These are phyloP conservation scores for Pungitius pungitius DNA, from an alignment of 2,113 vertebrate genomes.

Conservation along the genomic window DNA sequence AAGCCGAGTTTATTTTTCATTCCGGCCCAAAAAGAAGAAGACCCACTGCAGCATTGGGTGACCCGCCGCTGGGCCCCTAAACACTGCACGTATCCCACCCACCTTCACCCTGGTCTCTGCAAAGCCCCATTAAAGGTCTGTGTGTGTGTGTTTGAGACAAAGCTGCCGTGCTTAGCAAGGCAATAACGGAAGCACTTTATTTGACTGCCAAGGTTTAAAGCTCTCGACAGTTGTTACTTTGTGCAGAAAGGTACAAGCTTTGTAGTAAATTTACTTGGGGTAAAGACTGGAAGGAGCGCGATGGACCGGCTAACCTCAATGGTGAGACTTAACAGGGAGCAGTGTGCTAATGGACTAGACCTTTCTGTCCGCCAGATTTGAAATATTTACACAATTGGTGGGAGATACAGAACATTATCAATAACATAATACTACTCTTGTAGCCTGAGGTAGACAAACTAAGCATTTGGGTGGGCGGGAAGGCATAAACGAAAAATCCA, in stretches of 20 bases:
- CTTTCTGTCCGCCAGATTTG: neutral
- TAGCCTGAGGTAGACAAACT: neutral
- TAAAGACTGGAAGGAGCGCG: neutral
- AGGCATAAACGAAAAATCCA: neutral
- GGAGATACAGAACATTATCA: neutral
- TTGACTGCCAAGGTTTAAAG: constrained; percentile 36
- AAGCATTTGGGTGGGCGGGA: neutral
- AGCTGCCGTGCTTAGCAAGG: constrained; percentile 24
- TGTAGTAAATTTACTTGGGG: constrained; percentile 9
- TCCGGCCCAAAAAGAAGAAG: constrained; percentile 3
- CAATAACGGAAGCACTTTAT: constrained; percentile 46
- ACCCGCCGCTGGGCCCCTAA: neutral
- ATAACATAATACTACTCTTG: neutral
- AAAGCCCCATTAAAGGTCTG: constrained; percentile 22
- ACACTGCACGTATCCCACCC: constrained; percentile 17
- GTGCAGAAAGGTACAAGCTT: constrained; percentile 10
- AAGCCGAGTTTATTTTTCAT: constrained; percentile 2
- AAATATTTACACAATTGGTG: neutral
- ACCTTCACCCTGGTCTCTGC: constrained; percentile 22
- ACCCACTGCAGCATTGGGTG: constrained; percentile 9
- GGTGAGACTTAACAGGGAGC: neutral
- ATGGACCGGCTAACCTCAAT: constrained; percentile 17
- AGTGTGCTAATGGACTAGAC: neutral
- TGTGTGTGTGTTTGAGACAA: constrained; percentile 17
- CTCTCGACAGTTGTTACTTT: constrained; percentile 22